Conservation (phyloP, 23 tunicate species). For the Styela clava region DNA sequence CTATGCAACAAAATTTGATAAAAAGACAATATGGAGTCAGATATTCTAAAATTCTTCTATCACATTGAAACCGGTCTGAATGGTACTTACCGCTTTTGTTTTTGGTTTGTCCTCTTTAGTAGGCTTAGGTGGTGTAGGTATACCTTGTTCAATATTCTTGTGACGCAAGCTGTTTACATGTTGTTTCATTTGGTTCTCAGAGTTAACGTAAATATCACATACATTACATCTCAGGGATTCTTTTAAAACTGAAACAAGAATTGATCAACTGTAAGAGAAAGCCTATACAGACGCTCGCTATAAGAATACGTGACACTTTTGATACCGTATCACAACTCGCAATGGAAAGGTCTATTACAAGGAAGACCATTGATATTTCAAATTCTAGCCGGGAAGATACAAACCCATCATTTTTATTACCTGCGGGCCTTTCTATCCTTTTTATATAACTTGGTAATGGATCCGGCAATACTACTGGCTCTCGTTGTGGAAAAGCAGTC, state of each 20-base stretch:
- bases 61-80: too few relatives aligned
- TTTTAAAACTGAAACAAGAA: conserved; percentile 61
- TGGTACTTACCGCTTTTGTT: conserved; percentile 65
- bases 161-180: conserved; percentile 80
- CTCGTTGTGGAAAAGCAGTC: conserved; percentile 19
- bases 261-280: too few relatives aligned
- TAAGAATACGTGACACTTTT: too few relatives aligned
- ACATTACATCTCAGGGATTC: conserved; percentile 81
- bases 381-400: too few relatives aligned
- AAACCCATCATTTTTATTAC: too few relatives aligned
- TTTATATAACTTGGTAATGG: conserved; percentile 73
- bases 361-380: too few relatives aligned
- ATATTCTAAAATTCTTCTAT: too few relatives aligned
- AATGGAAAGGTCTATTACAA: too few relatives aligned
- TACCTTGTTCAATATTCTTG: conserved; percentile 81
- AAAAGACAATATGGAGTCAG: too few relatives aligned
- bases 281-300: too few relatives aligned
- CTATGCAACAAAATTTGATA: too few relatives aligned
- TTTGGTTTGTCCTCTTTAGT: conserved; percentile 67
- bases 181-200: conserved; percentile 96
- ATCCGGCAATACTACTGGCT: conserved; percentile 71
- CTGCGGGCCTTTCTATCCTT: conserved; percentile 61
- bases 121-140: conserved; percentile 82
- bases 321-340: too few relatives aligned
- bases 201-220: conserved; percentile 88